These are phyloP conservation scores for Drosophila aldrichi DNA, from an alignment of 2,888 invertebrate species.

Conservation along the genomic window DNA sequence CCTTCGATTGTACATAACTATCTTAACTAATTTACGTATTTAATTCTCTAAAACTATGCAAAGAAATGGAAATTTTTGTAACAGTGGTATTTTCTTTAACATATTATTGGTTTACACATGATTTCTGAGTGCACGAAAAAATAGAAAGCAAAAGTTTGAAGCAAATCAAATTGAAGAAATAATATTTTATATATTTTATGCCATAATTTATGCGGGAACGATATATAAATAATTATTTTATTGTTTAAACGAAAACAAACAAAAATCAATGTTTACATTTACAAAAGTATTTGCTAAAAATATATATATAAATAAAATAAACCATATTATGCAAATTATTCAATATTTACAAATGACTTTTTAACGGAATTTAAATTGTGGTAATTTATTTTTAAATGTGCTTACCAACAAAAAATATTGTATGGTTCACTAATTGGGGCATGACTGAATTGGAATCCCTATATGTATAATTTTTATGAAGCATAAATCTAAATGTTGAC, in stretches of 20 bases:
- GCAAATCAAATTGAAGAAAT: constrained; percentile 34
- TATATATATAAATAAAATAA: constrained; percentile 47
- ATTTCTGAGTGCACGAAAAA: constrained; percentile 25
- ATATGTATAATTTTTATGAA: no score
- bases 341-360: constrained; percentile 14
- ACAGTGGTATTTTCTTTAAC: constrained; percentile 62
- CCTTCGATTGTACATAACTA: constrained; percentile 67
- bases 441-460: no score
- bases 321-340: constrained; percentile 44
- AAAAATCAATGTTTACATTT: constrained; percentile 70
- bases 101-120: constrained; percentile 50
- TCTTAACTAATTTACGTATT: constrained; percentile 74
- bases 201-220: constrained; percentile 77
- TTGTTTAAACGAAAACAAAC: constrained; percentile 56
- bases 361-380: background rate
- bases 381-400: background rate
- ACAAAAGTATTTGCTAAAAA: constrained; percentile 74
- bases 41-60: constrained; percentile 48
- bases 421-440: no score
- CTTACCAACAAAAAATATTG: no score
- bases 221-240: constrained; percentile 65
- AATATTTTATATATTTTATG: constrained; percentile 70
- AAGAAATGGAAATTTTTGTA: constrained; percentile 22
- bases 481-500: no score
- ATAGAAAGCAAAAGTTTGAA: background rate